Conservation (phyloP, 2,888 invertebrate species). For the Heteropelma amictum region DNA sequence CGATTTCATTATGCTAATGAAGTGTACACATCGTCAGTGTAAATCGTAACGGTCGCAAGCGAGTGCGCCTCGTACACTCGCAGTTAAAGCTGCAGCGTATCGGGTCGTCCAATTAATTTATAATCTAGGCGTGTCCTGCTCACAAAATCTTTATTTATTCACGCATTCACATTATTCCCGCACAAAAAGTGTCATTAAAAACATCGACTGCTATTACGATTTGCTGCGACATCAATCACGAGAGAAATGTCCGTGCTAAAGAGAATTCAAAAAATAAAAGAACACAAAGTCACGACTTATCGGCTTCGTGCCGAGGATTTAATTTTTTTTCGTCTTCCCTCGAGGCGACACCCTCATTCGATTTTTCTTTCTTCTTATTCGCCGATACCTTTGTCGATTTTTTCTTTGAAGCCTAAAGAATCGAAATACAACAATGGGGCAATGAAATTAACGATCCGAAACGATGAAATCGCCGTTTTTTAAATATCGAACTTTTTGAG, state of each 20-base stretch:
- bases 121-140: neutral
- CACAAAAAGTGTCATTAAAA: neutral
- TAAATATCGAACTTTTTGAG: slow-evolving; percentile 36
- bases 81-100: too few species aligned
- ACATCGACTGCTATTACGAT: neutral
- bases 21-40: slow-evolving; percentile 17
- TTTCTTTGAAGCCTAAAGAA: neutral
- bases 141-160: neutral
- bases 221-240: too few species aligned
- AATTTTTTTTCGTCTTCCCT: neutral
- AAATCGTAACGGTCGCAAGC: too few species aligned
- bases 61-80: neutral
- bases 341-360: neutral
- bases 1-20: slow-evolving; percentile 17
- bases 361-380: neutral
- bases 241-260: neutral
- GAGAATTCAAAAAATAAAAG: neutral
- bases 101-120: neutral
- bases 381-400: neutral
- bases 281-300: neutral
- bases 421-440: neutral
- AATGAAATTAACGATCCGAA: too few species aligned
- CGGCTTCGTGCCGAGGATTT: neutral
- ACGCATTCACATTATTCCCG: neutral
- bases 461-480: too few species aligned